A percentile compares a stretch with the other conserved stretches of the same genome.
phyloP scores from a whole-genome alignment of 2,797 vertebrate species.

The Zalophus californianus region DNA sequence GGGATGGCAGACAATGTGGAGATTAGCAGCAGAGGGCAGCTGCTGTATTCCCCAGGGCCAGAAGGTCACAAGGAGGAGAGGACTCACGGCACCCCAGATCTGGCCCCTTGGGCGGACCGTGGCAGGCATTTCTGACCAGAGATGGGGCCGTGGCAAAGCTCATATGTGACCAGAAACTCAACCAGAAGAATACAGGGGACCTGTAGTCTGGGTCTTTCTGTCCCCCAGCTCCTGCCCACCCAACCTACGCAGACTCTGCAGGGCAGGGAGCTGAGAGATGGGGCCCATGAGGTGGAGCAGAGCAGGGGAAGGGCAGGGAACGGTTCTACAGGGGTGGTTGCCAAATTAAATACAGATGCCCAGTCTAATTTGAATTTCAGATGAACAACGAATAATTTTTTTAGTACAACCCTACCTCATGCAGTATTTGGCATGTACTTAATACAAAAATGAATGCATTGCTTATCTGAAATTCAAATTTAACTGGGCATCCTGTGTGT shows the following conservation, averaged over 20 bases:
- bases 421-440: background rate
- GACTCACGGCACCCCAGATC: background rate
- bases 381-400: background rate
- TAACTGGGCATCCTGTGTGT: background rate
- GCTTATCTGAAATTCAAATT: background rate
- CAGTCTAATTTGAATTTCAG: background rate
- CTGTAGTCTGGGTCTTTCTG: background rate
- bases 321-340: background rate
- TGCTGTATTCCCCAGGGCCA: background rate
- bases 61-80: too few species aligned
- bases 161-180: rapidly evolving
- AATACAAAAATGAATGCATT: background rate
- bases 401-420: background rate
- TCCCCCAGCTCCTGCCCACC: too few species aligned
- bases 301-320: too few species aligned
- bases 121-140: background rate
- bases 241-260: background rate
- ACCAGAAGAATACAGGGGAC: background rate
- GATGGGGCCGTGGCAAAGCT: background rate
- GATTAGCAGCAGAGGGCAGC: rapidly evolving
- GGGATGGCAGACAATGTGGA: rapidly evolving
- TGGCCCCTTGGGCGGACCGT: rapidly evolving
- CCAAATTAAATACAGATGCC: background rate
- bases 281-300: rapidly evolving
- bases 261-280: rapidly evolving